phyloP scores from a whole-genome alignment of 2,888 invertebrate species.

The Pecten maximus region DNA sequence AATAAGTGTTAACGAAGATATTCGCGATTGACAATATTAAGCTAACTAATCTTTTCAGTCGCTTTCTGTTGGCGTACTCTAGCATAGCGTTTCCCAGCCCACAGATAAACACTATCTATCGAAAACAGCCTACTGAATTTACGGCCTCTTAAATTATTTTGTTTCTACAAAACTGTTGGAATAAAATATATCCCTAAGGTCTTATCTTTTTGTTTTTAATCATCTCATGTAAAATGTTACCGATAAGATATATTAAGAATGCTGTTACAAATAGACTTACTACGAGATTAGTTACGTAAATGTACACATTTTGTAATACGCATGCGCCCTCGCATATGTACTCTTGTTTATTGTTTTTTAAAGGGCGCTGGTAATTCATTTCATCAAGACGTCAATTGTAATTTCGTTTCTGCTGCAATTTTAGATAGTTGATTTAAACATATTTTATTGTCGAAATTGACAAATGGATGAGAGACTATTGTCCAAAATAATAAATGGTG shows the following conservation, averaged over 20 bases:
- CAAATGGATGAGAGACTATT: no score
- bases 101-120: neutral
- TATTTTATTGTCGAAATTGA: no score
- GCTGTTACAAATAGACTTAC: neutral
- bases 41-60: neutral
- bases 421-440: no score
- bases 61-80: neutral
- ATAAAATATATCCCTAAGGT: neutral
- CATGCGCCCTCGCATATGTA: no score
- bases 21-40: neutral
- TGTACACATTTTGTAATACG: no score
- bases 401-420: no score
- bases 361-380: no score
- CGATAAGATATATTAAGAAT: no score
- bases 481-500: no score
- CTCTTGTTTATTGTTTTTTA: no score
- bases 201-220: neutral
- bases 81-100: neutral
- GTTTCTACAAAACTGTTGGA: neutral
- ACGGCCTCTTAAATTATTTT: neutral
- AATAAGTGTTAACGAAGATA: no score
- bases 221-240: neutral
- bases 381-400: no score
- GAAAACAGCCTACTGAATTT: neutral
- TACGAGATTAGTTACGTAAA: neutral